These are phyloP conservation scores for Chydorus sphaericus DNA, from an alignment of 2,888 invertebrate genomes.

Conservation along the genomic window DNA sequence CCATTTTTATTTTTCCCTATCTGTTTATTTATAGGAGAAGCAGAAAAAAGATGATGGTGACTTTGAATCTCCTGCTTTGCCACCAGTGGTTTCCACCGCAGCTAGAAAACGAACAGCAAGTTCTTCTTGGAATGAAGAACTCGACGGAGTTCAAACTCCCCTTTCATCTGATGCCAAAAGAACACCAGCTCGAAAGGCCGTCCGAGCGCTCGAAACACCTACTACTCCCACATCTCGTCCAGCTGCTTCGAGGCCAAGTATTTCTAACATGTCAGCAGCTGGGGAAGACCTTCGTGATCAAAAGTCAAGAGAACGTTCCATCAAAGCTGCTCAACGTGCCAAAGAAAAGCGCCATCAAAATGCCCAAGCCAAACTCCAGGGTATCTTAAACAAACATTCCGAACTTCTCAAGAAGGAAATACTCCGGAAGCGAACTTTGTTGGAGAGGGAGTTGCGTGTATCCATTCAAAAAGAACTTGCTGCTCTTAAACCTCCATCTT, in stretches of 20 bases:
- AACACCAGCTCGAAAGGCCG: background rate
- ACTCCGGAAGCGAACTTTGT: conserved; percentile 68
- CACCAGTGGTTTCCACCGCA: background rate
- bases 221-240: background rate
- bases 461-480: conserved; percentile 50
- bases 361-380: conserved; percentile 44
- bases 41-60: conserved; percentile 18
- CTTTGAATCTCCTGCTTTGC: background rate
- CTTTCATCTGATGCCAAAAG: too few species aligned
- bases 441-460: conserved; percentile 76
- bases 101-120: background rate
- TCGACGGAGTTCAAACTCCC: background rate
- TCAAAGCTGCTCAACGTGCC: conserved; percentile 9
- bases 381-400: conserved; percentile 70
- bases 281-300: conserved; percentile 25
- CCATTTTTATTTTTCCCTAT: too few species aligned
- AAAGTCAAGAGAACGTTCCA: conserved; percentile 24
- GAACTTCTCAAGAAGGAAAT: conserved; percentile 87
- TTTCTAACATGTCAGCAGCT: background rate
- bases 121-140: background rate
- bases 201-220: background rate
- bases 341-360: conserved; percentile 26
- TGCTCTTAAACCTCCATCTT: background rate
- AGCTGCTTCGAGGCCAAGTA: background rate
- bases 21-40: too few species aligned